Base-by-base conservation (phyloP, 2,113 vertebrate genomes). In the Trichomycterus rosablanca region DNA sequence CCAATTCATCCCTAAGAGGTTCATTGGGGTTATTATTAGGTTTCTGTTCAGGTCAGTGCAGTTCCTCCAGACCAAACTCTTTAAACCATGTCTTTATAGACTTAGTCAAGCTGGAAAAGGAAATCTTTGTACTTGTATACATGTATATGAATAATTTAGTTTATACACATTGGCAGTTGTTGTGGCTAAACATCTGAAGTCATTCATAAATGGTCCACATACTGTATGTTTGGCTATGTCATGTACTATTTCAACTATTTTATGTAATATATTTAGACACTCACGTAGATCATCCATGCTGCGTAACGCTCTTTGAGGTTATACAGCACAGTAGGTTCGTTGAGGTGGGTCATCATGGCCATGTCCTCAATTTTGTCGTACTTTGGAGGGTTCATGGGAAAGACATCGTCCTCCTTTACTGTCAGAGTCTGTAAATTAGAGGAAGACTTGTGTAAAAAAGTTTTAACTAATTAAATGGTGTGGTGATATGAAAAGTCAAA, bases 251-350 rank as follows among this genome's bases (percentile, higher is more conserved):
- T n/a, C n/a, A n/a, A n/a, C n/a, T n/a, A n/a, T n/a, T n/a, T n/a
- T n/a, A n/a, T n/a, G n/a, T n/a, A n/a, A n/a, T n/a, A n/a, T n/a
- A n/a, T 30, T 7, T 30, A 19, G 19, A 18, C 12, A 66, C 86
- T 83, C 76, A 89, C 88, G 0, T 89, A 90, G 79, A 90, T 90
- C 88, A 90, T 90, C 88, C 88, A 89, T 60, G 86, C 68, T 1
- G 82, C 78, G 0, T 89, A 90, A 58, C 87, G 86, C 15, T 89
- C 88, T 83, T 90, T 90, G 69, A 90, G 89, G 72, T 80, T 80
- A 39, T 51, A 80, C 71, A 80, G 58, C 69, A 80, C 78, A 52
- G 69, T 12, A 0, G 75, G 66, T 30, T 79, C 77, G 23, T 73
- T 78, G 59, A 80, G 70, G 62, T 76, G 70, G 50, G 78, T 80